These are phyloP conservation scores for Sinocyclocheilus anophthalmus DNA, from an alignment of 2,113 vertebrate species.

Conservation along the genomic window DNA sequence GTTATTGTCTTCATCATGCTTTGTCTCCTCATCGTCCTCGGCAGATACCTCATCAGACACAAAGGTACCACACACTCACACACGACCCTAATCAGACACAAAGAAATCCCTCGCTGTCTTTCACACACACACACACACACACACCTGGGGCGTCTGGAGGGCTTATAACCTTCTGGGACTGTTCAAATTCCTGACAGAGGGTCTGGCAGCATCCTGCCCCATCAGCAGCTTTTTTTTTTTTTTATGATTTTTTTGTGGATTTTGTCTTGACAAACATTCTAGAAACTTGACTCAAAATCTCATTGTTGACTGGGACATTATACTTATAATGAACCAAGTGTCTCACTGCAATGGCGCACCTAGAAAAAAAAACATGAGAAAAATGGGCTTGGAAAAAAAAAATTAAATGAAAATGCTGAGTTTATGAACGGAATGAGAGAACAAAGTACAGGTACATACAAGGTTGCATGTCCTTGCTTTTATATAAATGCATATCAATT, in stretches of 20 bases:
- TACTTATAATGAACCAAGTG: slow-evolving; percentile 27
- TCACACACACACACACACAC: slow-evolving; percentile 31
- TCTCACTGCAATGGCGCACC: not conserved
- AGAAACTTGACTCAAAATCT: not conserved
- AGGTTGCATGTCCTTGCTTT: not conserved
- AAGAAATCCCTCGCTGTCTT: slow-evolving; percentile 76
- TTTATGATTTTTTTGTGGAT: not conserved
- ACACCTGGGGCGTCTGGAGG: not conserved
- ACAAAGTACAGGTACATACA: not conserved
- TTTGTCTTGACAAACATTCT: not conserved
- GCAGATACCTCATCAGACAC: slow-evolving; percentile 97
- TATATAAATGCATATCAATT: not conserved
- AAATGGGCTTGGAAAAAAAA: not conserved
- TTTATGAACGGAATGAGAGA: not conserved
- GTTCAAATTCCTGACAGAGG: not conserved
- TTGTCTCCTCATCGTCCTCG: slow-evolving; percentile 92
- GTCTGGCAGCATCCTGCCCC: not conserved
- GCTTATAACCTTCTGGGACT: slow-evolving; percentile 8
- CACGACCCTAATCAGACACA: slow-evolving; percentile 89
- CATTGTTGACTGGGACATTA: slow-evolving; percentile 25
- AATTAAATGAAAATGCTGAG: not conserved
- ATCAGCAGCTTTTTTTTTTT: not conserved
- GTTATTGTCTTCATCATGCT: slow-evolving; percentile 96
- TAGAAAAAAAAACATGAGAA: not conserved
- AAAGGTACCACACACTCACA: slow-evolving; percentile 80